phyloP scores from a whole-genome alignment of 2,888 invertebrate species.

The Monoplex corrugatus region DNA sequence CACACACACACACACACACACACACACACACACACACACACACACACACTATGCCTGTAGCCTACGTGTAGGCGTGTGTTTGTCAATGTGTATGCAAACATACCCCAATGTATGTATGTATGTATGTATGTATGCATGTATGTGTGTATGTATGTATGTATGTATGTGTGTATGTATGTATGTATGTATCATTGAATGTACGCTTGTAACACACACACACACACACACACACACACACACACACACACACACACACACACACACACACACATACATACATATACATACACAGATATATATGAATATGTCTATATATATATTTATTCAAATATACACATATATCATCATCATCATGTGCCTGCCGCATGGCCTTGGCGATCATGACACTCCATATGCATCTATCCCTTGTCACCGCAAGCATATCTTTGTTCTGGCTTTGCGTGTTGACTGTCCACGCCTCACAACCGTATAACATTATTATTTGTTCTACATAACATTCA shows the following conservation, averaged over 20 bases:
- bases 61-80: not conserved
- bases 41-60: too few relatives aligned
- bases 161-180: not conserved
- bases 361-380: too few relatives aligned
- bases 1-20: too few relatives aligned
- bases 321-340: slow-evolving; percentile 2
- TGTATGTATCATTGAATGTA: too few relatives aligned
- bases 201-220: not conserved
- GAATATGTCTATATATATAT: not conserved
- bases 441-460: too few relatives aligned
- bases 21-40: too few relatives aligned
- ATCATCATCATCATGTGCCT: too few relatives aligned
- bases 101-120: not conserved
- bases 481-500: too few relatives aligned
- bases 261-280: not conserved
- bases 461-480: too few relatives aligned
- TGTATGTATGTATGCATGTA: not conserved
- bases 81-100: not conserved
- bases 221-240: slow-evolving; percentile 24
- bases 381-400: too few relatives aligned
- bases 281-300: not conserved
- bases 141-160: not conserved
- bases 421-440: too few relatives aligned
- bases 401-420: too few relatives aligned
- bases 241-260: slow-evolving; percentile 27